These are phyloP conservation scores for Notodonta ziczac DNA, from an alignment of 2,888 invertebrate species.

Conservation along the genomic window DNA sequence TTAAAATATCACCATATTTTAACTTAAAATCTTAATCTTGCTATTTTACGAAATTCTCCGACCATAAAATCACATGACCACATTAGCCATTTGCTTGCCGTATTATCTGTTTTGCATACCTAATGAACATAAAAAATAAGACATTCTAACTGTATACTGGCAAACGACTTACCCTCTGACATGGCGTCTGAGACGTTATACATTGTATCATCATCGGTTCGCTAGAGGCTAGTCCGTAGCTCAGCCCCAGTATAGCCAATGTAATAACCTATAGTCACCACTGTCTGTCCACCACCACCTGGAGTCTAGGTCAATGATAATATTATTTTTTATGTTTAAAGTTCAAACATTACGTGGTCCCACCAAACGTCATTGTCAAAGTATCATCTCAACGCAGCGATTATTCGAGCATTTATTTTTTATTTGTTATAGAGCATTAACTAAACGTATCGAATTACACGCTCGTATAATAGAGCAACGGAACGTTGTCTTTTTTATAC, in stretches of 20 bases:
- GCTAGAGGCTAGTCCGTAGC: too few relatives aligned
- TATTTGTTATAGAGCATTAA: constrained; percentile 36
- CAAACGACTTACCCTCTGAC: too few relatives aligned
- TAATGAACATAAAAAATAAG: constrained; percentile 1
- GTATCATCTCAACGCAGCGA: constrained; percentile 23
- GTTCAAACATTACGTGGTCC: constrained; percentile 10
- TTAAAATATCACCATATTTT: constrained; percentile 24
- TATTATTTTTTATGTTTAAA: neutral
- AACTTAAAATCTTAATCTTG: constrained; percentile 25
- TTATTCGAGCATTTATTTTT: constrained; percentile 24
- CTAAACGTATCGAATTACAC: constrained; percentile 41
- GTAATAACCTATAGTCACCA: too few relatives aligned
- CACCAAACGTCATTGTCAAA: constrained; percentile 26
- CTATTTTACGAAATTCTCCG: constrained; percentile 16
- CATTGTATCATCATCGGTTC: too few relatives aligned
- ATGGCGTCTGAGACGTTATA: too few relatives aligned
- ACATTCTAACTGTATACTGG: neutral
- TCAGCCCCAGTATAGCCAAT: too few relatives aligned
- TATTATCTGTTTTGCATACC: neutral
- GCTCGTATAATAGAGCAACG: constrained; percentile 28
- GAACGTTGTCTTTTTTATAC: constrained; percentile 25
- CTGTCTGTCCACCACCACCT: too few relatives aligned
- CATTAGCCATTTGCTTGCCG: neutral
- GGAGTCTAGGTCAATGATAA: too few relatives aligned
- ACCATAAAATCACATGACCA: constrained; percentile 7